Conservation (phyloP, 2,888 invertebrate species). For the Drosophila longiperda region DNA sequence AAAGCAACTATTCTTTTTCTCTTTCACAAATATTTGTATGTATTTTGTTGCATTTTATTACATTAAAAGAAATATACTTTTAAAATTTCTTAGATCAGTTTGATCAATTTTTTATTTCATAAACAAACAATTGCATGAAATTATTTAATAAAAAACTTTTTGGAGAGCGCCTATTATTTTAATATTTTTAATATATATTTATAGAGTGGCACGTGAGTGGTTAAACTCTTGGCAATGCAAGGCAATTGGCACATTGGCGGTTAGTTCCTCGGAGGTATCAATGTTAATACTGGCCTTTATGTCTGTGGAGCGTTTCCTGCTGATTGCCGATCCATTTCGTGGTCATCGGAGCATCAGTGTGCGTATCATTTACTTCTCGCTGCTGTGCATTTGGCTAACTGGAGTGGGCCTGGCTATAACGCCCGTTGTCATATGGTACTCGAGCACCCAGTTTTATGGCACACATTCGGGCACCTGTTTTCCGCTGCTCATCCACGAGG, state of each 20-base stretch:
- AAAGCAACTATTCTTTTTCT: neutral
- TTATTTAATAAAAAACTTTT: neutral
- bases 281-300: slow-evolving; percentile 89
- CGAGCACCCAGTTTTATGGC: slow-evolving; percentile 88
- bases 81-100: neutral
- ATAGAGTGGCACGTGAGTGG: slow-evolving; percentile 87
- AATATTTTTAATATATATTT: neutral
- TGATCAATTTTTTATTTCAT: neutral
- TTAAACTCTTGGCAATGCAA: slow-evolving; percentile 89
- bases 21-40: neutral
- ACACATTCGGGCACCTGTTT: slow-evolving; percentile 89
- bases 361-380: slow-evolving; percentile 86
- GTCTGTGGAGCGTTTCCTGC: slow-evolving; percentile 89
- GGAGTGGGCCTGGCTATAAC: slow-evolving; percentile 87
- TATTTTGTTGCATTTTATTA: neutral
- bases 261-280: slow-evolving; percentile 89
- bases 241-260: slow-evolving; percentile 87
- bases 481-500: slow-evolving; percentile 89
- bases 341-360: slow-evolving; percentile 86
- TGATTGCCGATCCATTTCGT: slow-evolving; percentile 88
- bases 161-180: neutral
- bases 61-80: neutral
- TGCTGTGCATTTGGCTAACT: slow-evolving; percentile 87
- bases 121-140: neutral
- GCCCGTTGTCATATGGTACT: slow-evolving; percentile 88